Base-by-base conservation (phyloP, 2,888 invertebrate species). In the Cephus nigrinus region DNA sequence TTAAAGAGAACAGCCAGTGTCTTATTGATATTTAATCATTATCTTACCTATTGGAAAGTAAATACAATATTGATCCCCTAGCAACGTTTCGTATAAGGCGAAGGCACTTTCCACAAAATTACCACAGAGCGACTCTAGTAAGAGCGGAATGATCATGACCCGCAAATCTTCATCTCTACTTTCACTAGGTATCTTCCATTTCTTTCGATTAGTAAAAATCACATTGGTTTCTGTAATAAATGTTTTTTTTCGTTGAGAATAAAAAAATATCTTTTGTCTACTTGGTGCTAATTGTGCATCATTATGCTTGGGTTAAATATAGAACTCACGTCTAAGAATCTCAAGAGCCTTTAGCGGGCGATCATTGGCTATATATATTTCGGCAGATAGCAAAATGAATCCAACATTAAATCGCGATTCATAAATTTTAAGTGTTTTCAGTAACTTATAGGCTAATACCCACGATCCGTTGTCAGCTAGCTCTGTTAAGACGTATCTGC, bases 351-450 rank as follows among this genome's bases (percentile, higher is more conserved):
- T 83, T 32, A 87, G 23, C 11, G 85, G 82, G 69, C 84, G 83
- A n/a, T 82, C 80, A 84, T 89, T 89, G 40, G 87, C 88, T 82
- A 90, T 81, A 80, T 85, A 88, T 82, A 90, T 87, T 80, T 90
- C 86, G 32, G 83, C 85, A 34, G 86, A 82, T 15, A 90, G 82
- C 31, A 90, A 79, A 75, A 83, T 76, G 76, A 84, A 86, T 15
- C 75, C 76, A 55, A 85, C 84, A 76, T 83, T 83, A 32, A 81
- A 69, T 35, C 85, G 80, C 5, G 83, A 74, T 35, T 83, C 81
- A 76, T 82, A 80, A 69, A 82, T 80, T 76, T 85, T 73, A 40
- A 85, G 74, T 23, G 79, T 80, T 76, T 84, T 84, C 31, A 88
- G 81, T 33, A 90, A 79, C 36, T 80, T 77, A 77, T 87, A 79